These are phyloP conservation scores for Uloborus diversus DNA, from an alignment of 1,140 invertebrate genomes.

Conservation along the genomic window DNA sequence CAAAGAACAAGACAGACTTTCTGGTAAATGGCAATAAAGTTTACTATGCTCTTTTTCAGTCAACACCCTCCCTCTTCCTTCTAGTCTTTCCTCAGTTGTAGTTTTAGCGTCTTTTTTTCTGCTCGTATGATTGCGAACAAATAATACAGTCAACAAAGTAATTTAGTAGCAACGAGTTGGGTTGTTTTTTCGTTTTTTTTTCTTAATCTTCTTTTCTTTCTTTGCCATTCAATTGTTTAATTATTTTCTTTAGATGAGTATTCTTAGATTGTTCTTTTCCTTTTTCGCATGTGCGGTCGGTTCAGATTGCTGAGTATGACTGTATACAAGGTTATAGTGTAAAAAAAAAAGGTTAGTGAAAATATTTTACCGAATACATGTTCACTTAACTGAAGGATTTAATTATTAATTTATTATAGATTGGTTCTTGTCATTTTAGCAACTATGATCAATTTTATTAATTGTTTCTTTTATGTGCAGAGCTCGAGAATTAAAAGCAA, in stretches of 20 bases:
- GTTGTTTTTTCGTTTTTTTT: constrained; percentile 19
- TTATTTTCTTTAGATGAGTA: constrained; percentile 46
- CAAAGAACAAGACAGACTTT: constrained; percentile 54
- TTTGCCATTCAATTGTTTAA: constrained; percentile 50
- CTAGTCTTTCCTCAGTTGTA: background rate
- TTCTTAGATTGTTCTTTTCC: background rate
- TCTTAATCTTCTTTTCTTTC: constrained; percentile 17
- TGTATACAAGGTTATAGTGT: too few relatives aligned
- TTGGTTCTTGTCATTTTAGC: too few relatives aligned
- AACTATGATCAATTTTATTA: too few relatives aligned
- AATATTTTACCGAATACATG: too few relatives aligned
- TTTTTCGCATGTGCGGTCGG: background rate
- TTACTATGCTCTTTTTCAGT: constrained; percentile 54
- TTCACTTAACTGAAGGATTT: too few relatives aligned
- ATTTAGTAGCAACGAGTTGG: constrained; percentile 47
- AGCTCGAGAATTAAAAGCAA: too few relatives aligned
- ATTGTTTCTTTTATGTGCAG: too few relatives aligned
- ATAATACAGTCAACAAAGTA: constrained; percentile 56
- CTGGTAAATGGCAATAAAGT: constrained; percentile 56
- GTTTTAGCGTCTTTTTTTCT: constrained; percentile 10
- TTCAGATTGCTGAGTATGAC: background rate
- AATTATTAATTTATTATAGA: too few relatives aligned
- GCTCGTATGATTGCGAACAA: constrained; percentile 52
- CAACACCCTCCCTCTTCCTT: background rate
- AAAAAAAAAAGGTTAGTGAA: too few relatives aligned